Conservation (phyloP, 2,797 vertebrate genomes). For the Taeniopygia guttata region DNA sequence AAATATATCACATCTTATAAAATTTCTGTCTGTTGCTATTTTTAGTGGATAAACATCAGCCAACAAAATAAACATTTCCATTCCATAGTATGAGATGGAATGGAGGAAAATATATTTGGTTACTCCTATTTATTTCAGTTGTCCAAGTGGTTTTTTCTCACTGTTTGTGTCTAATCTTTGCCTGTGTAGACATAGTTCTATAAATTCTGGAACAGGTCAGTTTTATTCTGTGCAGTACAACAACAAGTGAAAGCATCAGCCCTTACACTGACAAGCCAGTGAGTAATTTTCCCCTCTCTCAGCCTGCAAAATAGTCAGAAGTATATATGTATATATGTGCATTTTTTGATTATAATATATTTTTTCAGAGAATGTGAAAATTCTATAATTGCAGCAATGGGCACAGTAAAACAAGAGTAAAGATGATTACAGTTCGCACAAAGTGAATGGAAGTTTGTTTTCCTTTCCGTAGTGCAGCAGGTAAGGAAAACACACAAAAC, state of each 20-base stretch:
- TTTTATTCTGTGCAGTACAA: neutral
- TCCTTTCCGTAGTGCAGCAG: neutral
- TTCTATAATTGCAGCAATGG: neutral
- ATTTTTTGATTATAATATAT: neutral
- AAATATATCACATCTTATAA: slow-evolving; percentile 10
- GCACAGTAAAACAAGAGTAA: neutral
- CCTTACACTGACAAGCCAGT: neutral
- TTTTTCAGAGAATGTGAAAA: neutral
- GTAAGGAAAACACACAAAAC: neutral
- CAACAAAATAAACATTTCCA: slow-evolving; percentile 11
- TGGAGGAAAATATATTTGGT: neutral
- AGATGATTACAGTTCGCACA: neutral
- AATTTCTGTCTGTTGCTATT: neutral
- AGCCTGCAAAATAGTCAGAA: neutral
- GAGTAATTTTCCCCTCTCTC: neutral
- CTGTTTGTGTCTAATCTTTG: neutral
- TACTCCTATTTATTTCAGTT: neutral
- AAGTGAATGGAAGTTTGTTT: slow-evolving; percentile 23
- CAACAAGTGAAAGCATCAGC: neutral
- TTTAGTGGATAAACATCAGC: neutral
- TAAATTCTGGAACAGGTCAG: neutral
- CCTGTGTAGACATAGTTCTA: neutral
- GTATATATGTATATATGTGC: neutral
- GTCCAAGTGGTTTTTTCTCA: neutral
- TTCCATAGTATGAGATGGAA: neutral